Evolutionary conservation across 1,140 invertebrate species (phyloP), one percentile per base, ranked within the genome.

Genomic region (Plodia interpunctella): DNA sequence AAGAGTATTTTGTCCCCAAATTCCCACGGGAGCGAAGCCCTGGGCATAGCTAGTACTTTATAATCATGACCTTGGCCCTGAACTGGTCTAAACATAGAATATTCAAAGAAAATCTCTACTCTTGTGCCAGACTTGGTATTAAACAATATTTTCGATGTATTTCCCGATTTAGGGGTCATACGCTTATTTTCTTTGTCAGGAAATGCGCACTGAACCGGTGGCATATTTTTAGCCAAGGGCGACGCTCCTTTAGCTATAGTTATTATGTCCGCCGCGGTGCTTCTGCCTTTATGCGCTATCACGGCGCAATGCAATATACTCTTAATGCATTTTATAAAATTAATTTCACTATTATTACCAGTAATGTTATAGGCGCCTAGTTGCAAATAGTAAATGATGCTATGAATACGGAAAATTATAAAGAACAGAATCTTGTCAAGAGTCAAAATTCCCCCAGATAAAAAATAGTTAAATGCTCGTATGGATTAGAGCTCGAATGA

Each of bases 181-280:
- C 66, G 68, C 73, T 64, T 74, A 73, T 76, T 76, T 84, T 82
- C 81, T 80, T 83, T 83, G 80, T 83, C 72, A 80, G 68, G 74
- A 78, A 73, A 68, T 76, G 74, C 75, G 69, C 76, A 73, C 59
- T 81, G 78, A 82, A 83, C 74, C 67, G 70, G 52, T 70, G 64
- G 65, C 70, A 70, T 85, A 88, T 86, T 85, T 86, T 85, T 86
- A 85, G 83, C 70, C 72, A 74, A 78, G 85, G 82, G 79, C 85
- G 80, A 74, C 82, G 83, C 76, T 73, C 80, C 30, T 32, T 55
- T 51, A 13, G 11, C 44, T 28, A 21, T 55, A 60, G 30, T 32
- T 32, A 32, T 32, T 32, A 32, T 32, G 30, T 8, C 3, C n/a
- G 28, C 8, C 56, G 53, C 38, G 55, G 53, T 57, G 62, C 54